A percentile compares a stretch with the other conserved stretches of the same genome.
Conservation (phyloP, 2,888 invertebrate species). For the Leptura quadrifasciata region DNA sequence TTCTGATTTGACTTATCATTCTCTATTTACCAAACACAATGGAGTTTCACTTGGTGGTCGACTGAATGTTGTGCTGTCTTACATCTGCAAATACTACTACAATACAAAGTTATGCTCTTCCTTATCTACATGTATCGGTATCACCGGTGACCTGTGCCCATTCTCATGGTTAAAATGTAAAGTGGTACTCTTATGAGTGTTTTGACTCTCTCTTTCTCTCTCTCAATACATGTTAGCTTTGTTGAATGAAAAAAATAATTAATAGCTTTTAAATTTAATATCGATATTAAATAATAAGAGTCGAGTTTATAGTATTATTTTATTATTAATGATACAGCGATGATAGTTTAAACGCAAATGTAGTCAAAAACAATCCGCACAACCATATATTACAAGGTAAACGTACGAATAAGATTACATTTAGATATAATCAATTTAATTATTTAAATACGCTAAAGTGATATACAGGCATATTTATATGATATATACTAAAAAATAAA, state of each 20-base stretch:
- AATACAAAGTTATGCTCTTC: constrained; percentile 50
- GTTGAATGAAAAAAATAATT: background rate
- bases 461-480: too few species aligned
- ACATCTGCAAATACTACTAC: constrained; percentile 50
- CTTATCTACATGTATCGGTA: constrained; percentile 51
- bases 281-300: background rate
- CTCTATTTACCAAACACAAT: constrained; percentile 49
- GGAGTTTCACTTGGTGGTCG: constrained; percentile 50
- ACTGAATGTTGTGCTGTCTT: constrained; percentile 37
- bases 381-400: background rate
- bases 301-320: background rate
- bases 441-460: too few species aligned
- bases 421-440: background rate
- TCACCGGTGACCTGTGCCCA: constrained; percentile 48
- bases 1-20: constrained; percentile 49
- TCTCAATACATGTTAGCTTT: background rate
- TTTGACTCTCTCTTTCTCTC: background rate
- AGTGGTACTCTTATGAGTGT: constrained; percentile 4
- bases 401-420: background rate
- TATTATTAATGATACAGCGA: background rate
- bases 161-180: constrained; percentile 42
- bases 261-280: background rate
- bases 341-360: background rate
- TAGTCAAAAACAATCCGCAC: background rate
- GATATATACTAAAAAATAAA: too few species aligned